Conservation (phyloP, 2,797 vertebrate species). For the Orestias chungarensis region DNA sequence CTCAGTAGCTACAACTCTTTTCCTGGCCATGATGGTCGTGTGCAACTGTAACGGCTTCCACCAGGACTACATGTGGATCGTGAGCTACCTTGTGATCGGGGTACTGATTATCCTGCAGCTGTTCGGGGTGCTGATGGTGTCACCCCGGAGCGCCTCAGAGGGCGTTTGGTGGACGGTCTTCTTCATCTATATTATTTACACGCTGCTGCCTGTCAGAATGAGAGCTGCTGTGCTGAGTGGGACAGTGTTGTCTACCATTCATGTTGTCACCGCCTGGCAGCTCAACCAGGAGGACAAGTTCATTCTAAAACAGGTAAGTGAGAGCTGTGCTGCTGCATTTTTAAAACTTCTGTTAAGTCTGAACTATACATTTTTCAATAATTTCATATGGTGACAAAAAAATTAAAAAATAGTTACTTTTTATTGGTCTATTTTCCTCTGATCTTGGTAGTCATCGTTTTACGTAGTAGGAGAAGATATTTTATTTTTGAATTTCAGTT, state of each 20-base stretch:
- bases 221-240: slow-evolving; percentile 91
- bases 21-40: slow-evolving; percentile 91
- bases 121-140: slow-evolving; percentile 82
- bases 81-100: slow-evolving; percentile 92
- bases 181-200: slow-evolving; percentile 97
- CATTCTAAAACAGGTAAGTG: slow-evolving; percentile 88
- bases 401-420: too few relatives aligned
- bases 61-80: slow-evolving; percentile 98
- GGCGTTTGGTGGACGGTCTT: slow-evolving; percentile 96
- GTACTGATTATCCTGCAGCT: slow-evolving; percentile 88
- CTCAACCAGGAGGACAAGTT: slow-evolving; percentile 84
- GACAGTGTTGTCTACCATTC: slow-evolving; percentile 84
- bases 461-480: not conserved
- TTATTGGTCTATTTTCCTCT: not conserved
- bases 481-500: not conserved
- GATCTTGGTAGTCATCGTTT: not conserved
- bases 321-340: too few relatives aligned
- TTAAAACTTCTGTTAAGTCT: not conserved
- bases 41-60: slow-evolving; percentile 95
- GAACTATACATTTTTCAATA: too few relatives aligned
- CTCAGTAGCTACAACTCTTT: slow-evolving; percentile 86
- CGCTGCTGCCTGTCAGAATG: slow-evolving; percentile 94
- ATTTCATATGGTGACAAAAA: not conserved
- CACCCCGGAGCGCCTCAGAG: slow-evolving; percentile 86
- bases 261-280: slow-evolving; percentile 88